Conservation (phyloP, 92 coral and sea anemone species). For the Anthopleura xanthogrammica region DNA sequence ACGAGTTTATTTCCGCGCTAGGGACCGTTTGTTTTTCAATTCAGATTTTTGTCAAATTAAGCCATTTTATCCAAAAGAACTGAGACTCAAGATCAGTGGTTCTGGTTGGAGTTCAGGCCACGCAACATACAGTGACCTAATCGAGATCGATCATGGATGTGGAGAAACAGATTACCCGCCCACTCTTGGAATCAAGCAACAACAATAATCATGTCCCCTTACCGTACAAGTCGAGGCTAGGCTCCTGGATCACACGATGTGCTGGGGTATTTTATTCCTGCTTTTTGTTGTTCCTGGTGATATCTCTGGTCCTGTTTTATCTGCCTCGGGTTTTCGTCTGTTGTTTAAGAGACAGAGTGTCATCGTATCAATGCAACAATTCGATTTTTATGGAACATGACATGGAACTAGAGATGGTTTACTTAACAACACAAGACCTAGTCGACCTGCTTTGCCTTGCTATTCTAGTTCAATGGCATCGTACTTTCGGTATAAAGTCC, state of each 20-base stretch:
- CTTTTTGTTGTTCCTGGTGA: neutral
- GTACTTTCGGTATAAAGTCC: neutral
- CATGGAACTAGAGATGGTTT: constrained; percentile 4
- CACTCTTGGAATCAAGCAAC: neutral
- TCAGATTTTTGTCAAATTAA: no score
- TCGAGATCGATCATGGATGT: neutral
- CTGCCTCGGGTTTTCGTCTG: neutral
- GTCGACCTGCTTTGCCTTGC: neutral
- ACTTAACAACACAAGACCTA: neutral
- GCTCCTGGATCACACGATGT: neutral
- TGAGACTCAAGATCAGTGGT: neutral
- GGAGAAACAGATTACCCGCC: neutral
- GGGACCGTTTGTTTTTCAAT: no score
- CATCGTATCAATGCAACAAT: constrained; percentile 2
- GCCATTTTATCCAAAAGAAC: no score
- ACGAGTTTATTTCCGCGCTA: no score
- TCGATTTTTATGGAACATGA: neutral
- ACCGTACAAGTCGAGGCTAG: no score
- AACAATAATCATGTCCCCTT: neutral
- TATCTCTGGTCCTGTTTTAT: neutral
- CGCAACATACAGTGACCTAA: neutral
- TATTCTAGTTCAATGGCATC: neutral
- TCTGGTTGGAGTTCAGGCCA: neutral
- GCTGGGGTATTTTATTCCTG: neutral
- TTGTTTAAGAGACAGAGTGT: neutral